Base-by-base conservation (phyloP, 1,140 invertebrate species). In the Drosophila arizonae region DNA sequence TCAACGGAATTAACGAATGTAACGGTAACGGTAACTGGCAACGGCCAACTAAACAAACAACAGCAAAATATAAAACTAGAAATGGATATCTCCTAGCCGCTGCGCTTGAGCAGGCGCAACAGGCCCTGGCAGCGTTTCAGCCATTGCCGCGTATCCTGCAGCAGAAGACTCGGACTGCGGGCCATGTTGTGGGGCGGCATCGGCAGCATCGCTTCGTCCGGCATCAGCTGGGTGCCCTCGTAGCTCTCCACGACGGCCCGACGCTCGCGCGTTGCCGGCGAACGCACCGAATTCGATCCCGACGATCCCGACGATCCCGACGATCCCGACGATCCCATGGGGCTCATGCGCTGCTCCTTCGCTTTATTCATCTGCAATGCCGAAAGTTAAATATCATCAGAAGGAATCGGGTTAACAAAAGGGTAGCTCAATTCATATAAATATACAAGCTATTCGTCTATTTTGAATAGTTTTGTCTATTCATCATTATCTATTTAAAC, bases 141-240 rank as follows among this genome's bases (percentile, higher is more conserved):
- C 24, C 52, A 17, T 5, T 33, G 24, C 0, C 51, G 28, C 0
- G 43, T 10, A 9, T 21, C 13, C 39, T 52, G 28, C 15, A 68
- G 11, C 4, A 72, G 41, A 4, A 46, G 17, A 6, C 10, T 15
- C 0, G 43, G 24, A 1, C 45, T 51, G 13, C 43, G 45, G 0
- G 6, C 3, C 3, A 48, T 60, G 0, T 68, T 56, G 55, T 80
- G 78, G 2, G 78, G 78, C 24, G 78, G 78, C 78, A 76, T 76
- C 3, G 78, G 78, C 2, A 80, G 50, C 57, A 76, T 60, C 1
- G 67, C 77, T 6, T 72, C 77, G 4, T 80, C 63, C 0, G 62
- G 48, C 11, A 24, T 17, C 8, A 28, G 17, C 13, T 72, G 77
- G 0, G 28, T 24, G 2, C 62, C 77, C 1, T 17, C 43, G 15